phyloP scores from a whole-genome alignment of 2,797 vertebrate species.

The Psittacula derbiana region DNA sequence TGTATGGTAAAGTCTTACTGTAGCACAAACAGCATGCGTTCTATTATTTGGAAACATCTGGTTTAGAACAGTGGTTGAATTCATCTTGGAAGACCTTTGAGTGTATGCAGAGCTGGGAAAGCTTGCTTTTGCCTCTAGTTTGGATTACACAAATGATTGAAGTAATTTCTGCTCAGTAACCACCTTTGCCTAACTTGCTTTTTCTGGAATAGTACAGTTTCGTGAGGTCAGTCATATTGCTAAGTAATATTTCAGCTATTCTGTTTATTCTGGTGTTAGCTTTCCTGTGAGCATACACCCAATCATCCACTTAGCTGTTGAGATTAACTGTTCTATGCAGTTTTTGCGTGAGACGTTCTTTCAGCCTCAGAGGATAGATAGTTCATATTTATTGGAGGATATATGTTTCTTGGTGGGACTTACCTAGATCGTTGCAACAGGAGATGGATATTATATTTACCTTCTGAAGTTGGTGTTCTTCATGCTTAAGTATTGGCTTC shows the following conservation, averaged over 20 bases:
- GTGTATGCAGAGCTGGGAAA: background rate
- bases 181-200: background rate
- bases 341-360: background rate
- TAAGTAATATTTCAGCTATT: background rate
- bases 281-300: background rate
- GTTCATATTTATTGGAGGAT: background rate
- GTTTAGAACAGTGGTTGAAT: background rate
- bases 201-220: background rate
- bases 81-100: background rate
- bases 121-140: background rate
- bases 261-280: background rate
- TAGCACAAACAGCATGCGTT: accelerated
- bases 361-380: background rate
- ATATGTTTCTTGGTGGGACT: background rate
- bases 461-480: background rate
- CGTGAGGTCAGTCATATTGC: background rate
- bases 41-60: background rate
- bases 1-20: accelerated
- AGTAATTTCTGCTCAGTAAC: background rate
- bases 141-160: accelerated
- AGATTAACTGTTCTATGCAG: background rate
- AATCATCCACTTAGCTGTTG: background rate
- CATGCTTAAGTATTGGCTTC: background rate
- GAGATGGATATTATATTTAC: background rate
- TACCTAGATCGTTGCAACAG: background rate